phyloP scores from a whole-genome alignment of 2,888 invertebrate genomes.

The Nephrotoma appendiculata region DNA sequence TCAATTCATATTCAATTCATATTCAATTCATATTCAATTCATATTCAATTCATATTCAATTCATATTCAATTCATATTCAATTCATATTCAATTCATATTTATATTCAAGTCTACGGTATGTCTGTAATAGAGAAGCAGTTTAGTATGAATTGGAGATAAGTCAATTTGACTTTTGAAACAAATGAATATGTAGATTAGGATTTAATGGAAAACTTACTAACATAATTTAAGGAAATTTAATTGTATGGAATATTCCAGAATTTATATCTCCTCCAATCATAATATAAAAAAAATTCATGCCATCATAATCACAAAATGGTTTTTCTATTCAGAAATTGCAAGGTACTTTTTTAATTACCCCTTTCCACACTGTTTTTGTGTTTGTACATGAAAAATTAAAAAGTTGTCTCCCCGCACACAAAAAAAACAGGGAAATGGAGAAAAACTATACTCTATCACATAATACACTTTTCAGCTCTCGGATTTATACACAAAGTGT shows the following conservation, averaged over 20 bases:
- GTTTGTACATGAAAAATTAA: not conserved
- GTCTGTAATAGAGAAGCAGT: too few relatives aligned
- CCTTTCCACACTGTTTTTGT: not conserved
- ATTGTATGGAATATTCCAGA: not conserved
- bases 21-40: too few relatives aligned
- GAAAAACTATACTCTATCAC: not conserved
- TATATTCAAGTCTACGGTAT: too few relatives aligned
- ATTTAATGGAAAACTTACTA: too few relatives aligned
- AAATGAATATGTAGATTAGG: too few relatives aligned
- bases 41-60: too few relatives aligned
- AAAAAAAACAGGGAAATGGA: not conserved
- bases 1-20: too few relatives aligned
- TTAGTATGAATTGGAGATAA: too few relatives aligned
- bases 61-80: too few relatives aligned
- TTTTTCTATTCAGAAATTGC: not conserved
- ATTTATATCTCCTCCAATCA: not conserved
- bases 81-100: too few relatives aligned
- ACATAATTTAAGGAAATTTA: too few relatives aligned
- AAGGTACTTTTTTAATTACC: not conserved
- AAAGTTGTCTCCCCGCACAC: not conserved
- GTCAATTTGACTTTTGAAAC: too few relatives aligned
- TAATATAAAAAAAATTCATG: not conserved
- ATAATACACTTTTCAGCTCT: not conserved
- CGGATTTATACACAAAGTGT: not conserved
- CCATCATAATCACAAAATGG: not conserved